phyloP scores from a whole-genome alignment of 2,113 vertebrate species.

The Python bivittatus region DNA sequence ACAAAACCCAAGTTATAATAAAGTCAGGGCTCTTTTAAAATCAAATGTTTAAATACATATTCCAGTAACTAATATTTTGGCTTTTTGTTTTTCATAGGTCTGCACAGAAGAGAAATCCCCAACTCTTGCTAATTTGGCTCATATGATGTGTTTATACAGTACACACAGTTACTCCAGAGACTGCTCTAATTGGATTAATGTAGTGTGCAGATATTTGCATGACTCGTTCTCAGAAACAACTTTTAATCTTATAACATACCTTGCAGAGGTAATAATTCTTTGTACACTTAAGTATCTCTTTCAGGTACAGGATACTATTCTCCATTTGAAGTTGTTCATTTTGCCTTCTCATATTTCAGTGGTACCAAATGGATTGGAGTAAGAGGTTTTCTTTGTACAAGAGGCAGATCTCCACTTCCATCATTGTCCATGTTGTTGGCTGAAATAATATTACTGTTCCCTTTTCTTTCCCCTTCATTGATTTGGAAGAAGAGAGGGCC shows the following conservation, averaged over 20 bases:
- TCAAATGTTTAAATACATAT: background rate
- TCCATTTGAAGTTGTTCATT: background rate
- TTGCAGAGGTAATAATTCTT: slow-evolving; percentile 86
- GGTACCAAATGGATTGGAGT: background rate
- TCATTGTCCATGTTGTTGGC: background rate
- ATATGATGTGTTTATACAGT: slow-evolving; percentile 99
- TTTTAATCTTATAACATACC: slow-evolving; percentile 92
- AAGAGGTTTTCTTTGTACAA: background rate
- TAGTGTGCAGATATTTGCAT: slow-evolving; percentile 95
- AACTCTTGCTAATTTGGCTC: slow-evolving; percentile 92
- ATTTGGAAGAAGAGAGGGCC: background rate
- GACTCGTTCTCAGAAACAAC: slow-evolving; percentile 94
- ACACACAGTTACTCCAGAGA: slow-evolving; percentile 97
- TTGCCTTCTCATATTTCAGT: background rate
- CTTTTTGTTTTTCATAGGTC: slow-evolving; percentile 69
- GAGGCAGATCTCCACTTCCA: background rate
- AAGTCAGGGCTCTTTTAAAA: background rate
- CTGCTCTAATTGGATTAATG: slow-evolving; percentile 97
- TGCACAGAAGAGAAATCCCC: slow-evolving; percentile 93
- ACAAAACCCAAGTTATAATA: background rate
- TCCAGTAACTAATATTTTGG: background rate
- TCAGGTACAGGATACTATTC: background rate
- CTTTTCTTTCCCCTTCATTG: background rate
- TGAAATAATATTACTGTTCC: background rate
- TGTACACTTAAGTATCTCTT: background rate